Evolutionary conservation across 1,140 invertebrate genomes (phyloP).

Genomic region (Rhopalosiphum padi): DNA sequence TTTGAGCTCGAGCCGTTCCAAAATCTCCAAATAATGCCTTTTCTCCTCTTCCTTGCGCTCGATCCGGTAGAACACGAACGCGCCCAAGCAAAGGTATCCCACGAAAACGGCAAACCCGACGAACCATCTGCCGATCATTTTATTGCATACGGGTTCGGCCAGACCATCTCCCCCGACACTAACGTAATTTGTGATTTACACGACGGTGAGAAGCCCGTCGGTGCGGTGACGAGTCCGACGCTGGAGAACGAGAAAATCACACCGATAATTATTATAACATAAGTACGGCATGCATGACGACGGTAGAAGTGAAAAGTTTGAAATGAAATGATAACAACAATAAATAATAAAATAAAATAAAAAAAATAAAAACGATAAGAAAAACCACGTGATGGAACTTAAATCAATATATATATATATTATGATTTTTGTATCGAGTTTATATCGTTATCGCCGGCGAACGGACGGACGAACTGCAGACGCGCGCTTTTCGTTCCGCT

Average conservation of each 20-base stretch:
- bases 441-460: neutral
- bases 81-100: conserved; percentile 77
- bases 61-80: conserved; percentile 79
- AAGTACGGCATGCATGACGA: neutral
- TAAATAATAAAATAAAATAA: neutral
- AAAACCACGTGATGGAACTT: neutral
- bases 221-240: neutral
- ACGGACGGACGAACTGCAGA: neutral
- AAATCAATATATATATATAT: neutral
- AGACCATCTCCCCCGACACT: conserved; percentile 74
- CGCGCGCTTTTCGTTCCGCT: neutral
- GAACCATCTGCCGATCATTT: conserved; percentile 70
- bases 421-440: neutral
- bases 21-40: conserved; percentile 66
- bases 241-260: neutral
- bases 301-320: neutral
- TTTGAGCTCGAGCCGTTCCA: conserved; percentile 73
- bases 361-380: conserved; percentile 63
- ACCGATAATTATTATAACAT: neutral
- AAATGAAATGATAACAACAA: neutral
- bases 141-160: conserved; percentile 65
- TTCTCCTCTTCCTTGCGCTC: conserved; percentile 73
- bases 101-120: conserved; percentile 77
- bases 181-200: neutral
- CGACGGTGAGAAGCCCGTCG: neutral